phyloP scores from a whole-genome alignment of 2,888 invertebrate genomes.

The Drosophila austrosaltans region DNA sequence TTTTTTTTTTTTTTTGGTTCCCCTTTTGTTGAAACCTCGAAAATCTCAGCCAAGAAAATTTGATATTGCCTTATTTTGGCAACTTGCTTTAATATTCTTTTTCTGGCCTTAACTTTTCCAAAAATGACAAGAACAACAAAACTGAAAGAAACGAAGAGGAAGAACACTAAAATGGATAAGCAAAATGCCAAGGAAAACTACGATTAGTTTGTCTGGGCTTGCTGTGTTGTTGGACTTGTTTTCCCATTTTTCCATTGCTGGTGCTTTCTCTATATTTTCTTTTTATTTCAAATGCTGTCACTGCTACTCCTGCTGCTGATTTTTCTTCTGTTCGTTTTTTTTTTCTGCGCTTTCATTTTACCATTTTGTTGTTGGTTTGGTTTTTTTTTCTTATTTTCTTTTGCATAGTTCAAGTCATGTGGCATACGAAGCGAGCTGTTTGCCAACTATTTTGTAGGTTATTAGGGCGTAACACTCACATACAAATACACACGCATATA shows the following conservation, averaged over 20 bases:
- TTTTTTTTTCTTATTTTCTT: constrained; percentile 39
- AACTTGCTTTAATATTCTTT: constrained; percentile 20
- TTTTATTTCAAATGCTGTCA: constrained; percentile 8
- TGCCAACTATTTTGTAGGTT: constrained; percentile 52
- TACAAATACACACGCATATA: constrained; percentile 39
- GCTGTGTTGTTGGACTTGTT: constrained; percentile 7
- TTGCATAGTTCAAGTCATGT: constrained; percentile 69
- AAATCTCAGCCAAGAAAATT: constrained; percentile 8
- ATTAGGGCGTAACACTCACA: constrained; percentile 69
- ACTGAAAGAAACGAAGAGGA: background rate
- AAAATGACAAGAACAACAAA: background rate
- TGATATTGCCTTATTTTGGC: constrained; percentile 1
- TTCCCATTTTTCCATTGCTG: background rate
- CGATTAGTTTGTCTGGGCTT: constrained; percentile 18
- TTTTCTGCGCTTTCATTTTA: constrained; percentile 30
- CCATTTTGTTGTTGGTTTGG: constrained; percentile 17
- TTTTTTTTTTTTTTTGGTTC: background rate
- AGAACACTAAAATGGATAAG: constrained; percentile 12
- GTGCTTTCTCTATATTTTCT: background rate
- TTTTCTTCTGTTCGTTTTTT: background rate
- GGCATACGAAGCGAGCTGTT: constrained; percentile 55
- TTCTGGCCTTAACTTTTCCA: constrained; percentile 25
- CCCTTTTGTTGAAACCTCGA: constrained; percentile 3
- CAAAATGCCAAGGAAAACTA: constrained; percentile 16
- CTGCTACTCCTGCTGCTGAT: constrained; percentile 8